Evolutionary conservation across 2,797 vertebrate species (phyloP), one percentile per base, ranked within the genome.

Genomic region (Otolemur crassicaudatus): DNA sequence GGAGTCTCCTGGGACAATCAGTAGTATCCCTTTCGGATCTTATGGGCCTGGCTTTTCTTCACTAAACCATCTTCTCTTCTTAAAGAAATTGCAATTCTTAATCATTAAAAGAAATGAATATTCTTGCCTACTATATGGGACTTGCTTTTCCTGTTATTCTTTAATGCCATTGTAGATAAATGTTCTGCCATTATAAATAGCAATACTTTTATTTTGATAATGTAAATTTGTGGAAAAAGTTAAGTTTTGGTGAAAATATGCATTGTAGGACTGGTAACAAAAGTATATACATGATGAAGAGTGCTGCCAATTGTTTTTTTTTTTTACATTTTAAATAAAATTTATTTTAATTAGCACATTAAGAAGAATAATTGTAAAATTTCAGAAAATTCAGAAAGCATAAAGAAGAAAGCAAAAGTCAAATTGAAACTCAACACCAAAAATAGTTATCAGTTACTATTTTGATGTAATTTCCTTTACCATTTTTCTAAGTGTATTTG

Each of bases 231-330:
- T 69, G 31, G 70, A 40, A 27, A 72, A 53, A 46, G 37, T 29
- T 72, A 12, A 16, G 17, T 34, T 91, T 96, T 25, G n/a, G 40
- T 94, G 60, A 96, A 90, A 75, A 87, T 77, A 31, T 31, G 91
- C 49, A 80, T 80, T 58, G 17, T 46, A 34, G 37, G 70, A 34
- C 46, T 72, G 13, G 56, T 49, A 75, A 88, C 22, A 90, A 93
- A 87, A 82, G 13, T 43, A 27, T 37, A 43, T 37, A 37, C 77
- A 3, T 58, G 34, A 67, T 43, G n/a, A 70, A n/a, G 9, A 13
- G 12, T 80, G 40, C 22, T 82, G 72, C 22, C 49, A 58, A 31
- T n/a, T 76, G 4, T 77, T 89, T 67, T 19, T 82, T 65, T 40
- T 40, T 40, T 40, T 94, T 61, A 43, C 12, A 29, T 85, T 89